Percentiles rank a stretch among this genome's conserved stretches.
Conservation (phyloP, 2,113 vertebrate species). For the Excalfactoria chinensis region DNA sequence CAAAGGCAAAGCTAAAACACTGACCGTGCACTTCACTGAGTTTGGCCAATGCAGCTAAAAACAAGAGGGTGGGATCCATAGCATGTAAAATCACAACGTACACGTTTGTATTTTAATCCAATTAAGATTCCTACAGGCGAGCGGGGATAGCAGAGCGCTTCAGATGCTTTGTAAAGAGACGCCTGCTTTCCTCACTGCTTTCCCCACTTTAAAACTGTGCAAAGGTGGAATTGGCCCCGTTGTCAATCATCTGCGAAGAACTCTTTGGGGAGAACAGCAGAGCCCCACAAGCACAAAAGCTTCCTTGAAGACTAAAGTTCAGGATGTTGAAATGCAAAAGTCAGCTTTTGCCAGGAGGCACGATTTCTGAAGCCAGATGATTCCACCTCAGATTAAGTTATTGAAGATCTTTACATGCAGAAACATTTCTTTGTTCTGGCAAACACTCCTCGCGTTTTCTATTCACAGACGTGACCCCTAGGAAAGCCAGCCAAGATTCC, state of each 20-base stretch:
- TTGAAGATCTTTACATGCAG: constrained; percentile 50
- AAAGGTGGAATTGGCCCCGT: constrained; percentile 14
- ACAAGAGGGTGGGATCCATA: constrained; percentile 50
- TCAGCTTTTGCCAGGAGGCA: constrained; percentile 58
- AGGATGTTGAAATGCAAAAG: constrained; percentile 63
- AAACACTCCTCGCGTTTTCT: constrained; percentile 27
- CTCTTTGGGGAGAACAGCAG: constrained; percentile 5
- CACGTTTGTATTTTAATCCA: constrained; percentile 71
- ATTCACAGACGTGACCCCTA: constrained; percentile 43
- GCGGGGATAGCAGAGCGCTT: neutral
- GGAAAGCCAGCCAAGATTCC: constrained; percentile 62
- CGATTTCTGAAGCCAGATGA: constrained; percentile 57
- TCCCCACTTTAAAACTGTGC: neutral
- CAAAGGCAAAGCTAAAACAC: constrained; percentile 68
- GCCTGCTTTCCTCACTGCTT: neutral
- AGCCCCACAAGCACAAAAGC: constrained; percentile 46
- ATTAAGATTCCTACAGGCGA: constrained; percentile 46
- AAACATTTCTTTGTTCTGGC: constrained; percentile 64
- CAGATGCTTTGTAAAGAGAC: neutral
- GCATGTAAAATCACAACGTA: constrained; percentile 60
- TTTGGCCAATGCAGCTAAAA: constrained; percentile 54
- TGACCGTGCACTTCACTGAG: constrained; percentile 68
- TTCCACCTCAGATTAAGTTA: constrained; percentile 56
- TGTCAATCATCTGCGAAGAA: constrained; percentile 16
- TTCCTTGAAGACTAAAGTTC: constrained; percentile 43